phyloP scores from a whole-genome alignment of 1,140 invertebrate species.

The Eumaeus atala region DNA sequence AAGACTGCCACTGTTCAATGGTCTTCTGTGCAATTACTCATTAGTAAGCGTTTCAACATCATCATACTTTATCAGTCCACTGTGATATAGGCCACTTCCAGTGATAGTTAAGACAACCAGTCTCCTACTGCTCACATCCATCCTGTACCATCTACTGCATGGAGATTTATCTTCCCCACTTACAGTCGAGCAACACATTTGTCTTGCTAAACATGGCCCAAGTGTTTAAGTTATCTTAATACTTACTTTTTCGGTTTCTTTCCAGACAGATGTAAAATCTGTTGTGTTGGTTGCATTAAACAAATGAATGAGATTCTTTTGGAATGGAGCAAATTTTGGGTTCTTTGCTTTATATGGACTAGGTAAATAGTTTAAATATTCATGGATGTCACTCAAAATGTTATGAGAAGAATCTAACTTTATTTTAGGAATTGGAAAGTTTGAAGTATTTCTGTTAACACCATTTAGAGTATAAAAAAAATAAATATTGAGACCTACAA shows the following conservation, averaged over 20 bases:
- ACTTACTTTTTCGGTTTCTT: conserved; percentile 47
- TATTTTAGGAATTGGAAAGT: conserved; percentile 38
- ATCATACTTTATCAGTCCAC: no score
- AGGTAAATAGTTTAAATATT: conserved; percentile 52
- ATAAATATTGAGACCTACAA: conserved; percentile 58
- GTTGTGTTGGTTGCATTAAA: conserved; percentile 40
- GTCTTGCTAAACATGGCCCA: no score
- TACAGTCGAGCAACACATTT: no score
- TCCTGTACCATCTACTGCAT: no score
- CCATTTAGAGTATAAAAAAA: conserved; percentile 58
- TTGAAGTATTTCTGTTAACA: conserved; percentile 34
- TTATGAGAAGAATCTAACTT: conserved; percentile 40
- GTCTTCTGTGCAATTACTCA: no score
- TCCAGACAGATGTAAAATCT: conserved; percentile 38
- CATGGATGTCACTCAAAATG: conserved; percentile 55
- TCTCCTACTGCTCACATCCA: no score
- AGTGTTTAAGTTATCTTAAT: conserved; percentile 7
- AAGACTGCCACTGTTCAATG: no score
- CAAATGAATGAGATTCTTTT: conserved; percentile 41
- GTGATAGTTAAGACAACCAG: no score
- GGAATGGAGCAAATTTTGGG: conserved; percentile 39
- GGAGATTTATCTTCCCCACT: no score
- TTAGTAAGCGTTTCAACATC: no score
- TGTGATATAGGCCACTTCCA: no score
- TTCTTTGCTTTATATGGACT: conserved; percentile 51